Evolutionary conservation across 1,140 invertebrate genomes (phyloP).

Genomic region (Lysiphlebus fabarum): DNA sequence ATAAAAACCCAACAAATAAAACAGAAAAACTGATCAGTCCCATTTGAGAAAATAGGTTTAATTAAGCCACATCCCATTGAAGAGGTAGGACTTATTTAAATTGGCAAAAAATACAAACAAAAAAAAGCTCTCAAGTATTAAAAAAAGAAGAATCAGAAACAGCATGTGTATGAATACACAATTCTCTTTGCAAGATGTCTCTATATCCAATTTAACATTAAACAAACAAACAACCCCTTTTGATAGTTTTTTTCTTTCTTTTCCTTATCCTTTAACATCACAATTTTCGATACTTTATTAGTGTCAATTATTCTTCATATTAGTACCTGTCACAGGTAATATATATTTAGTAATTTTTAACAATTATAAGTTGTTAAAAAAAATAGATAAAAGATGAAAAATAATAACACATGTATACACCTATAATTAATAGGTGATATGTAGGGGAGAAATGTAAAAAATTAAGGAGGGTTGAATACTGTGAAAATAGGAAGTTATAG

Average conservation of each 20-base stretch:
- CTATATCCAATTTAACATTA: neutral
- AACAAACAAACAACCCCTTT: too few relatives aligned
- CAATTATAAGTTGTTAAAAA: neutral
- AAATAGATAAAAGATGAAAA: conserved; percentile 3
- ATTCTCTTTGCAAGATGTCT: neutral
- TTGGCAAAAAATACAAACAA: conserved; percentile 31
- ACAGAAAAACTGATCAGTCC: conserved; percentile 30
- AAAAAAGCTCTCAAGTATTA: neutral
- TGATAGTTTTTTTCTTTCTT: neutral
- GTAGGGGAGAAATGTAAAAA: conserved; percentile 2
- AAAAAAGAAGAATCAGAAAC: neutral
- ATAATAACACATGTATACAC: conserved; percentile 1
- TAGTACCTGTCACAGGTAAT: neutral
- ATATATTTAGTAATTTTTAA: neutral
- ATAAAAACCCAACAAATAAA: conserved; percentile 20
- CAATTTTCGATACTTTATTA: neutral
- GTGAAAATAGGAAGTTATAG: neutral
- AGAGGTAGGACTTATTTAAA: conserved; percentile 42
- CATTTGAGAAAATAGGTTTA: conserved; percentile 45
- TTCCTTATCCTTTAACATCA: neutral
- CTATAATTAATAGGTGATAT: conserved; percentile 11
- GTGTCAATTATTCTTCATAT: conserved; percentile 12
- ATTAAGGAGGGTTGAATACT: conserved; percentile 3
- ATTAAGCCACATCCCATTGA: conserved; percentile 41
- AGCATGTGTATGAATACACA: neutral